These are phyloP conservation scores for Euwallacea similis DNA, from an alignment of 1,140 invertebrate genomes.

Conservation along the genomic window DNA sequence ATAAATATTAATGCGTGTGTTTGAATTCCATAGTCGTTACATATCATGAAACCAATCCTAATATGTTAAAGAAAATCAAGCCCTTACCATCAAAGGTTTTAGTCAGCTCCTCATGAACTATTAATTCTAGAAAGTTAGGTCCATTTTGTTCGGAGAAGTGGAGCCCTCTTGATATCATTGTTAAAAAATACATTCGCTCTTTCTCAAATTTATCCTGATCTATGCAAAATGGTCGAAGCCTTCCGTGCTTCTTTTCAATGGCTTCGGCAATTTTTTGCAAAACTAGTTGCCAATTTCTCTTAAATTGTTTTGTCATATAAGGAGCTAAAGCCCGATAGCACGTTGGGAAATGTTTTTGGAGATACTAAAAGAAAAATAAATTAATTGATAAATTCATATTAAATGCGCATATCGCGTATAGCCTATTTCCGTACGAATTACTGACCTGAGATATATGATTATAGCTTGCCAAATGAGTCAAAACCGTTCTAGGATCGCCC, in stretches of 20 bases:
- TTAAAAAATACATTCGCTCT: slow-evolving; percentile 60
- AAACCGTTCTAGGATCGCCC: slow-evolving; percentile 72
- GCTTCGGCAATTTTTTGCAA: slow-evolving; percentile 61
- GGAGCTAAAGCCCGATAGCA: slow-evolving; percentile 48
- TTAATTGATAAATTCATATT: neutral
- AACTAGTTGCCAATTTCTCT: slow-evolving; percentile 58
- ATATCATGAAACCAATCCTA: neutral
- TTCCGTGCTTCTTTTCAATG: slow-evolving; percentile 64
- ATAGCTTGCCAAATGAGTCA: slow-evolving; percentile 73
- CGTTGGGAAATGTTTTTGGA: slow-evolving; percentile 61
- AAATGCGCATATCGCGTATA: neutral
- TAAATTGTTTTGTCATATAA: slow-evolving; percentile 55
- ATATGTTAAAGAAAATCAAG: slow-evolving; percentile 8
- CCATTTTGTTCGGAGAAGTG: slow-evolving; percentile 56
- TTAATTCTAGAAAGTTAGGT: slow-evolving; percentile 49
- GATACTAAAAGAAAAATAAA: slow-evolving; percentile 51
- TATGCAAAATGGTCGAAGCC: slow-evolving; percentile 61
- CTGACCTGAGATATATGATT: slow-evolving; percentile 59
- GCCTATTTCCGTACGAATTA: slow-evolving; percentile 7
- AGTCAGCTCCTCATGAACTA: slow-evolving; percentile 48
- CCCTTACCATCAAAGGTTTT: slow-evolving; percentile 44
- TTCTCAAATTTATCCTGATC: slow-evolving; percentile 60
- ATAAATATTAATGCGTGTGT: neutral
- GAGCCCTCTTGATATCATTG: slow-evolving; percentile 58
- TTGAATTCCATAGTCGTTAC: neutral